A percentile compares a stretch with the other conserved stretches of the same genome.
Conservation (phyloP, 2,113 vertebrate genomes). For the Periophthalmus modestus region DNA sequence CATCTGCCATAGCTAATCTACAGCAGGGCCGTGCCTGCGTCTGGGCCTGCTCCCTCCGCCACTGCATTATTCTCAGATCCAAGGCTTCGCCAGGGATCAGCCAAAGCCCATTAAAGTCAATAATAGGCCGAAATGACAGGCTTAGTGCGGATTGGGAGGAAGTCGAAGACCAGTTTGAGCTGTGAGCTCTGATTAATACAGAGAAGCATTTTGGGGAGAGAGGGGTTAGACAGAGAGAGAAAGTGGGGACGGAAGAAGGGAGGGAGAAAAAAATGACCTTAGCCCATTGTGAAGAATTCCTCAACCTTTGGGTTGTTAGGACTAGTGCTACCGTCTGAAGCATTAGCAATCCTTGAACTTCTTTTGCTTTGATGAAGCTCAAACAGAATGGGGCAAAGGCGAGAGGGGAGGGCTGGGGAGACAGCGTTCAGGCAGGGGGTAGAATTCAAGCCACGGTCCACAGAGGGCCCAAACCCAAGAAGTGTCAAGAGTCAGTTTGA, state of each 20-base stretch:
- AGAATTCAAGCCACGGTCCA: constrained; percentile 76
- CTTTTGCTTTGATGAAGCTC: constrained; percentile 93
- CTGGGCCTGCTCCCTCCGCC: constrained; percentile 91
- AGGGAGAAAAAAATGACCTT: constrained; percentile 83
- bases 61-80: constrained; percentile 99
- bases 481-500: constrained; percentile 86
- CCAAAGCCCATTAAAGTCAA: constrained; percentile 99
- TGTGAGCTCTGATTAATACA: constrained; percentile 99
- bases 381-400: constrained; percentile 72
- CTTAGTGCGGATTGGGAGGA: constrained; percentile 99
- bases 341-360: constrained; percentile 94
- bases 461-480: constrained; percentile 82
- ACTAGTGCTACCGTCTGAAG: constrained; percentile 93
- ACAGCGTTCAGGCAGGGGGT: constrained; percentile 68
- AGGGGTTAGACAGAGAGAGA: constrained; percentile 75
- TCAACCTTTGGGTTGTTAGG: constrained; percentile 95
- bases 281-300: constrained; percentile 96
- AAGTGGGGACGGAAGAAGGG: constrained; percentile 78
- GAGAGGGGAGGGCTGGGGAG: background rate
- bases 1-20: constrained; percentile 99
- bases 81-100: constrained; percentile 99
- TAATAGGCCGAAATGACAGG: constrained; percentile 99
- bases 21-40: constrained; percentile 94
- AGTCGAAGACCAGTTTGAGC: constrained; percentile 99
- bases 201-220: constrained; percentile 91